These are phyloP conservation scores for Helarctos malayanus DNA, from an alignment of 2,797 vertebrate genomes.

Conservation along the genomic window DNA sequence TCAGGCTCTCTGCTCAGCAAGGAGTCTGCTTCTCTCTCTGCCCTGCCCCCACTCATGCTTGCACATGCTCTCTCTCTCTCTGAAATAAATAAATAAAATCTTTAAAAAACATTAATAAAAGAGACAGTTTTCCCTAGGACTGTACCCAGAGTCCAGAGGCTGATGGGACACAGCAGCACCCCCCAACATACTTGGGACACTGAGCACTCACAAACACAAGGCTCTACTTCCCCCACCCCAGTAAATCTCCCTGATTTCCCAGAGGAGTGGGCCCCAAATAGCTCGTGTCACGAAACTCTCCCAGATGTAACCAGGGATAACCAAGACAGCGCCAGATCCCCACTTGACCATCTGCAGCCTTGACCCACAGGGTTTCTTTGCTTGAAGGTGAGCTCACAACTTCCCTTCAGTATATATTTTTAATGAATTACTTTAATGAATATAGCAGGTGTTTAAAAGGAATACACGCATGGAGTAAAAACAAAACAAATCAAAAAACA, in stretches of 20 bases:
- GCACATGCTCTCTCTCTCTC: not conserved
- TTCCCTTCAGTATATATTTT: not conserved
- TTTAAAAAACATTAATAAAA: not conserved
- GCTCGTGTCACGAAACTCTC: not conserved
- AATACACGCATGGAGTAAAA: not conserved
- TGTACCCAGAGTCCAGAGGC: not conserved
- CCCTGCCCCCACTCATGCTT: not conserved
- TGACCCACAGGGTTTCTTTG: not conserved
- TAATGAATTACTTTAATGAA: not conserved
- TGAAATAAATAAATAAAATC: not conserved
- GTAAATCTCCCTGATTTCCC: not conserved
- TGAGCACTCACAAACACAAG: not conserved
- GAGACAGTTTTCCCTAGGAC: not conserved
- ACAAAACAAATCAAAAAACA: not conserved
- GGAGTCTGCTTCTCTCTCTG: not conserved
- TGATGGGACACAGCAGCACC: not conserved
- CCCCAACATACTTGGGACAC: not conserved
- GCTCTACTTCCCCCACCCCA: not conserved
- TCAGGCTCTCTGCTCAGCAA: not conserved
- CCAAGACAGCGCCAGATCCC: not conserved
- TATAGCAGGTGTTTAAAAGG: not conserved
- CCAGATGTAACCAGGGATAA: not conserved
- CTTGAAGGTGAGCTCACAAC: not conserved
- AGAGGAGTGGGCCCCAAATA: not conserved
- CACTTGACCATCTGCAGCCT: not conserved